A percentile compares a stretch with the other conserved stretches of the same genome.
Evolutionary conservation across 1,140 invertebrate species (phyloP).

Genomic region (Magallana angulata): DNA sequence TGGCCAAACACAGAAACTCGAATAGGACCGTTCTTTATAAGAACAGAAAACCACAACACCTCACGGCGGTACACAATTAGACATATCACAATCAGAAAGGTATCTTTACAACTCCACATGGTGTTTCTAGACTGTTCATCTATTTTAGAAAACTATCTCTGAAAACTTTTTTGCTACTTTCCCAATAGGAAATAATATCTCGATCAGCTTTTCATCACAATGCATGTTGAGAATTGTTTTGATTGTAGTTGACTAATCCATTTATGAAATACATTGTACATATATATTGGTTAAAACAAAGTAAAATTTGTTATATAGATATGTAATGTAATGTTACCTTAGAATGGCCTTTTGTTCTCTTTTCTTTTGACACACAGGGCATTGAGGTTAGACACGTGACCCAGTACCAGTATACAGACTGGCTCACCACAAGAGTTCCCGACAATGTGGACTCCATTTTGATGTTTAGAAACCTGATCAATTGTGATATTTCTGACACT

Average conservation of each 20-base stretch:
- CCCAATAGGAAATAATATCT: too few species aligned
- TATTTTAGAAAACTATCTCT: too few species aligned
- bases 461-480: neutral
- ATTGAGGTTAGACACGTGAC: conserved; percentile 2
- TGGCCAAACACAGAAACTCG: conserved; percentile 84
- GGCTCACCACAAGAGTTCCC: neutral
- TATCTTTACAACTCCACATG: neutral
- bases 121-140: too few species aligned
- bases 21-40: neutral
- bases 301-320: too few species aligned
- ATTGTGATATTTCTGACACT: neutral
- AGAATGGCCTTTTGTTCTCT: too few species aligned
- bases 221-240: too few species aligned
- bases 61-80: neutral
- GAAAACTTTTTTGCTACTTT: too few species aligned
- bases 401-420: conserved; percentile 13
- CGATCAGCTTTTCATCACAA: too few species aligned
- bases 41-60: neutral
- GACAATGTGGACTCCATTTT: neutral
- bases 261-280: too few species aligned
- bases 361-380: neutral
- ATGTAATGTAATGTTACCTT: too few species aligned
- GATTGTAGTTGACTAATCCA: too few species aligned
- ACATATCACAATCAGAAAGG: conserved; percentile 20
- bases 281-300: too few species aligned